phyloP scores from a whole-genome alignment of 2,888 invertebrate genomes.

The Lasiommata megera region DNA sequence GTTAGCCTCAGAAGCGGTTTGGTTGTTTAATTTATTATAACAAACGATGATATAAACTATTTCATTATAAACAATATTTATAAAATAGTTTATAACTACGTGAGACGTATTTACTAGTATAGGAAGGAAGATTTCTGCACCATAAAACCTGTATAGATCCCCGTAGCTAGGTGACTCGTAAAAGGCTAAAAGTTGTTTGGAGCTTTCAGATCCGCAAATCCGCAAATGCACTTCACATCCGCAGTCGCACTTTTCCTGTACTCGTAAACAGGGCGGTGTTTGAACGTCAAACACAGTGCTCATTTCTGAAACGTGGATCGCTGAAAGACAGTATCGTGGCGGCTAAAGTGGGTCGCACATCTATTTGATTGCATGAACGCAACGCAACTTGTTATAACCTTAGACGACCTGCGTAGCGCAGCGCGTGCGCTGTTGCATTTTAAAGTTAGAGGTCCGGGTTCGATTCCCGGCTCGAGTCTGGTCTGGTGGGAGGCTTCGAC shows the following conservation, averaged over 20 bases:
- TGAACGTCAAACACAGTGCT: slow-evolving; percentile 28
- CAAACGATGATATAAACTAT: too few species aligned
- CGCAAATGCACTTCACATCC: slow-evolving; percentile 24
- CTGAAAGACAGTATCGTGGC: not conserved
- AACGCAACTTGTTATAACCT: too few species aligned
- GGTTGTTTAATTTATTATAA: too few species aligned
- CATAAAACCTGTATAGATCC: not conserved
- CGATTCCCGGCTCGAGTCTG: too few species aligned
- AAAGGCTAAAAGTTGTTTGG: slow-evolving; percentile 10
- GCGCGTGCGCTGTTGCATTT: too few species aligned
- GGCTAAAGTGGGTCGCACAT: not conserved
- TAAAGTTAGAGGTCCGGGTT: too few species aligned
- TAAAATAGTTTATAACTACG: too few species aligned
- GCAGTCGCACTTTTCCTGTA: slow-evolving; percentile 26
- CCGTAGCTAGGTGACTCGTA: not conserved
- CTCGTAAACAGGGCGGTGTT: slow-evolving; percentile 28
- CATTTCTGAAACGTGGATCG: slow-evolving; percentile 23
- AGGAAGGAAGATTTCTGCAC: not conserved
- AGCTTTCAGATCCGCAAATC: slow-evolving; percentile 19
- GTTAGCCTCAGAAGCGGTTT: too few species aligned
- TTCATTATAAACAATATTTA: too few species aligned
- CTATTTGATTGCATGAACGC: too few species aligned
- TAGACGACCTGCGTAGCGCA: too few species aligned
- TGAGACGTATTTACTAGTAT: not conserved
- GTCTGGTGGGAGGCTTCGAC: too few species aligned